phyloP scores from a whole-genome alignment of 1,140 invertebrate species.

The Apis florea region DNA sequence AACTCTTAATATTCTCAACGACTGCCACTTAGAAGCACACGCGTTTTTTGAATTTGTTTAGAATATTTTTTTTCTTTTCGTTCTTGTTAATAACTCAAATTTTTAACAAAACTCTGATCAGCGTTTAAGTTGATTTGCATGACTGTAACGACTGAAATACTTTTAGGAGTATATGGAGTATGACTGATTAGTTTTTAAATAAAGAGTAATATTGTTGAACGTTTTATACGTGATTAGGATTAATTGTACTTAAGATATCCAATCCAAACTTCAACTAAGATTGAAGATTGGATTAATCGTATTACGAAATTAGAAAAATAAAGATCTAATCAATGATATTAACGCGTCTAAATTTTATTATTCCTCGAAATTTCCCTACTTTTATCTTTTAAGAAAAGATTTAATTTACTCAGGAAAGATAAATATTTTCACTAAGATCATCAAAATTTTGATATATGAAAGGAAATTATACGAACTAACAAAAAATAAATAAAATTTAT shows the following conservation, averaged over 20 bases:
- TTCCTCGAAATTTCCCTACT: background rate
- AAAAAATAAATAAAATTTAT: no score
- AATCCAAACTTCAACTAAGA: background rate
- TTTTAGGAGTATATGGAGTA: constrained; percentile 32
- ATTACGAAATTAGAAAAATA: constrained; percentile 26
- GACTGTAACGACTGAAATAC: background rate
- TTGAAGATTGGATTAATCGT: constrained; percentile 1
- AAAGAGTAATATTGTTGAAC: constrained; percentile 25
- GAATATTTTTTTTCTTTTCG: background rate
- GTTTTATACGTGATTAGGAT: constrained; percentile 44
- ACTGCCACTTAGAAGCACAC: background rate
- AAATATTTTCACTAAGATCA: no score
- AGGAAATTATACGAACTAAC: no score
- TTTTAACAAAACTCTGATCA: constrained; percentile 10
- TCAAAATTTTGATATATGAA: no score
- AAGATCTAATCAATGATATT: background rate
- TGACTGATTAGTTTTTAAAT: constrained; percentile 56
- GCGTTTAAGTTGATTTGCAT: constrained; percentile 5
- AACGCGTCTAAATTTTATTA: background rate
- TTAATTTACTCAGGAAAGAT: no score
- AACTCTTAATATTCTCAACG: background rate
- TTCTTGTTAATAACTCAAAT: no score
- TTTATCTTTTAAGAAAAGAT: background rate
- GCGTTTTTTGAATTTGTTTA: background rate
- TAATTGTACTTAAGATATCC: constrained; percentile 44